Conservation (phyloP, 64 coral and sea anemone species). For the Catalaphyllia jardinei region DNA sequence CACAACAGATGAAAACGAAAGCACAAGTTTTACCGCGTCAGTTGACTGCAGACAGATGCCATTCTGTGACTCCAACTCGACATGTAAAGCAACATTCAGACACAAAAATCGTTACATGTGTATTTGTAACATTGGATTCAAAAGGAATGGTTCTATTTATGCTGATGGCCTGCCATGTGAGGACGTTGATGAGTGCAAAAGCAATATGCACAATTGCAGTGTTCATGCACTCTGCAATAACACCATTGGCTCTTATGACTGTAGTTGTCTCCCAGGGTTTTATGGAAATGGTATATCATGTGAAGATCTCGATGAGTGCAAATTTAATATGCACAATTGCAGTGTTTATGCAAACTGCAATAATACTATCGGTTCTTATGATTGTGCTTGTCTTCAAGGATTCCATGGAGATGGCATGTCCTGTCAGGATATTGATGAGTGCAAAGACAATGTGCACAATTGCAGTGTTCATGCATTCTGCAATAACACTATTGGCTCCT, state of each 20-base stretch:
- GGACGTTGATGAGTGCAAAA: too few species aligned
- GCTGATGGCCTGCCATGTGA: not conserved
- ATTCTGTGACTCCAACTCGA: not conserved
- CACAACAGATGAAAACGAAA: not conserved
- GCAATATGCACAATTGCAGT: not conserved
- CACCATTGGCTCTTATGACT: not conserved
- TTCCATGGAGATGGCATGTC: not conserved
- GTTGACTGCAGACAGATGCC: slow-evolving; percentile 9
- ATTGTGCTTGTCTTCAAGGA: not conserved
- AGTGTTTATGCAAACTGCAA: not conserved
- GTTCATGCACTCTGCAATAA: not conserved
- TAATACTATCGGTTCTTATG: slow-evolving; percentile 3
- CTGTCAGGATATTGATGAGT: not conserved
- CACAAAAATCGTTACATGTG: not conserved
- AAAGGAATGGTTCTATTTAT: not conserved
- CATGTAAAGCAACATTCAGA: not conserved
- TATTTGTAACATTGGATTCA: not conserved
- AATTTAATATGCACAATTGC: not conserved
- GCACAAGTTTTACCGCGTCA: not conserved
- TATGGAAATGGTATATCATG: not conserved
- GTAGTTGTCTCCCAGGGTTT: not conserved
- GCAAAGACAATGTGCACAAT: too few species aligned
- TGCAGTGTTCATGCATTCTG: too few species aligned
- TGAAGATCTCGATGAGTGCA: slow-evolving; percentile 14
- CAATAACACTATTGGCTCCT: too few species aligned